Base-by-base conservation (phyloP, 1,140 invertebrate species). In the Parapsyche elsis region DNA sequence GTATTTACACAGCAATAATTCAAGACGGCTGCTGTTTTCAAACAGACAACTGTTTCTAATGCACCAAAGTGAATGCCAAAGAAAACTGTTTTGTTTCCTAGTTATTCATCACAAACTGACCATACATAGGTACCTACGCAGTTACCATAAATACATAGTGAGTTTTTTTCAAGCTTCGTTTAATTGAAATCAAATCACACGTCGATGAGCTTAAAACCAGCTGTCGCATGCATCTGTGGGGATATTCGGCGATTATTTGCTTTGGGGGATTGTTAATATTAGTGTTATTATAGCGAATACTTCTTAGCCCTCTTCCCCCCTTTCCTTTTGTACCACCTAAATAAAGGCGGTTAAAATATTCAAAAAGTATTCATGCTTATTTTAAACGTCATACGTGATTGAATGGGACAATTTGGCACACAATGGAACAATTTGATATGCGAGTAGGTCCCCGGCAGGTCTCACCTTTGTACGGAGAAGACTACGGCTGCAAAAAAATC, bases 401-500 rank as follows among this genome's bases (percentile, higher is more conserved):
- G 75, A 77, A 77, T 64, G 75, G 75, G 75, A 77, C 75, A 77
- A 77, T 77, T 77, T 64, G 57, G 30, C 16, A 59, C 19, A 77
- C 75, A 77, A 77, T 77, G 24, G 75, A 57, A 57, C 75, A 64
- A 77, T 77, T 77, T 77, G 75, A 77, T 77, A 77, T 77, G 75
- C 75, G 75, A 77, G 75, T 64, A 77, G 49, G 74, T 76, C 49
- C 24, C 74, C 49, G 23, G 21, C 74, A 74, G 49, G 73, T 75
- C 57, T 75, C 49, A 24, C 73, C 19, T 77, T 77, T 77, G 57
- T 77, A 30, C 5, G 75, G 4, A 77, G 2, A 57, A 64, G 38
- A 77, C 44, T 19, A 26, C n/a, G 19, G 57, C 75, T 75, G 73
- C 45, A 75, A 64, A 77, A 64, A 59, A 77, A 64, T 24, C 49